phyloP scores from a whole-genome alignment of 2,888 invertebrate species.

The Cryptus armator region DNA sequence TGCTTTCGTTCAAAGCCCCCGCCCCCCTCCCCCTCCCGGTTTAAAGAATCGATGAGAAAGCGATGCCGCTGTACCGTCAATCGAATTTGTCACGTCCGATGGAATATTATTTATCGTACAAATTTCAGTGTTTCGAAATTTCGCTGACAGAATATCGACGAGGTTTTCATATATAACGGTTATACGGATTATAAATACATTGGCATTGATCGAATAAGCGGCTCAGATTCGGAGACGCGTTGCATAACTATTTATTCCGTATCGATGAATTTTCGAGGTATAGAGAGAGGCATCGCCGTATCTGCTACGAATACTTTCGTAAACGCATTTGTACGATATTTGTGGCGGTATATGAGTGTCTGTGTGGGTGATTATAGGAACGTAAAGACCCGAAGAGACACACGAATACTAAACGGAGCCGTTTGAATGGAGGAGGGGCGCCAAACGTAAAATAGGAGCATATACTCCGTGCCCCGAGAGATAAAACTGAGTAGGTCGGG shows the following conservation, averaged over 20 bases:
- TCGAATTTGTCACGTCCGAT: constrained; percentile 3
- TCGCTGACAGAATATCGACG: neutral
- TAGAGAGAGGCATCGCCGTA: neutral
- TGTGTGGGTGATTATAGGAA: neutral
- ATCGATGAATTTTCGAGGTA: neutral
- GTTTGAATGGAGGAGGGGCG: constrained; percentile 43
- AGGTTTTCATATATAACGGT: neutral
- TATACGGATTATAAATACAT: neutral
- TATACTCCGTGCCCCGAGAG: constrained; percentile 57
- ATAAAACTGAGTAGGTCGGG: constrained; percentile 67
- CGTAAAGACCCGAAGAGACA: neutral
- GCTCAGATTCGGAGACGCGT: neutral
- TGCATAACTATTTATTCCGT: constrained; percentile 4
- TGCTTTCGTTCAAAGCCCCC: neutral
- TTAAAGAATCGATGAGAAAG: too few relatives aligned
- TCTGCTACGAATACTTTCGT: neutral
- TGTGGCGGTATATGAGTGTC: neutral
- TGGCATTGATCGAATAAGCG: neutral
- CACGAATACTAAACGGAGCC: constrained; percentile 12
- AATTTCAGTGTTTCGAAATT: neutral
- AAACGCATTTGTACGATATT: neutral
- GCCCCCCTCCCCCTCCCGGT: too few relatives aligned
- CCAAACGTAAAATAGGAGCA: constrained; percentile 63
- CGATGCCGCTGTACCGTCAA: neutral
- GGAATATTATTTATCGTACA: neutral